phyloP scores from a whole-genome alignment of 2,888 invertebrate genomes.

The Nemurella pictetii region DNA sequence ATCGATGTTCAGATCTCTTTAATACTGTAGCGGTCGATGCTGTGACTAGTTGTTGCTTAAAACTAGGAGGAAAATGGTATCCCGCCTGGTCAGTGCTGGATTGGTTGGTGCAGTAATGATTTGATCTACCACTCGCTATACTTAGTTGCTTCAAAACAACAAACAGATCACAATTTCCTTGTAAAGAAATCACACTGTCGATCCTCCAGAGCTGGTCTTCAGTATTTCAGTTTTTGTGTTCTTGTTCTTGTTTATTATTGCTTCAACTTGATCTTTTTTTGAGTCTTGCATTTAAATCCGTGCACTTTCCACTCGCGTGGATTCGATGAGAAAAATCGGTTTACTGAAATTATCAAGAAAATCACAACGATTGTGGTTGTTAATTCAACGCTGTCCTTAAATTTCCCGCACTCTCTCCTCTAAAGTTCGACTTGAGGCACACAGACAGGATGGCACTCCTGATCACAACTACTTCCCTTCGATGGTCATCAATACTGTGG shows the following conservation, averaged over 20 bases:
- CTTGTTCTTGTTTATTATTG: background rate
- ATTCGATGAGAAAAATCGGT: background rate
- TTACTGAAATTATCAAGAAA: background rate
- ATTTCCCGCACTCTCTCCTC: background rate
- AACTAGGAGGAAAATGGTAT: no score
- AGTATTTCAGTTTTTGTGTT: conserved; percentile 3
- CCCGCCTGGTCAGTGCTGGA: no score
- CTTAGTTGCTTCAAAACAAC: no score
- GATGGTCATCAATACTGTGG: background rate
- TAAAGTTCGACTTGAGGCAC: background rate
- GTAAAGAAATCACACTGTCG: background rate
- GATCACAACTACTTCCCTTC: background rate
- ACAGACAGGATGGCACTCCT: background rate
- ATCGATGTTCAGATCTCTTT: background rate
- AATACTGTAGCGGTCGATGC: no score
- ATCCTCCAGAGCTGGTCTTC: background rate
- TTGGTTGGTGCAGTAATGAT: no score
- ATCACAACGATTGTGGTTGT: background rate
- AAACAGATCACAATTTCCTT: background rate
- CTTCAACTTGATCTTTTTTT: conserved; percentile 20
- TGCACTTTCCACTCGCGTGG: background rate
- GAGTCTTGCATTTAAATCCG: conserved; percentile 23
- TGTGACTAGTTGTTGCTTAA: no score
- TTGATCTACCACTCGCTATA: no score
- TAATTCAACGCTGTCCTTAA: background rate